A percentile compares a stretch with the other conserved stretches of the same genome.
phyloP scores from a whole-genome alignment of 2,113 vertebrate genomes.

The Sisor rabdophorus region DNA sequence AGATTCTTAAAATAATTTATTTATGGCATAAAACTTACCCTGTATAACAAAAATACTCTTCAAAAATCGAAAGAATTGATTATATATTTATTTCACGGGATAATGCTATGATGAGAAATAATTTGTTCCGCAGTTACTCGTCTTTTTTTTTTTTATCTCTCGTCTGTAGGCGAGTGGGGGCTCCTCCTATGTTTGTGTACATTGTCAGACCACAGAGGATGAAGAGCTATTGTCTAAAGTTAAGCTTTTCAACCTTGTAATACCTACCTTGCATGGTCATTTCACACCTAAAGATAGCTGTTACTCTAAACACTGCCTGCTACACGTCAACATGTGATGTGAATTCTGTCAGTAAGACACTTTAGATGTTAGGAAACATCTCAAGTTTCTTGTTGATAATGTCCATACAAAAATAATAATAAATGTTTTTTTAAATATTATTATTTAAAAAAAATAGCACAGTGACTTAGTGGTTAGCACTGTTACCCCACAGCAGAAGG shows the following conservation, averaged over 20 bases:
- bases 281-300: constrained; percentile 73
- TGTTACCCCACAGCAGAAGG: no score
- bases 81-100: neutral
- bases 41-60: no score
- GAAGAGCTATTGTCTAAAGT: constrained; percentile 18
- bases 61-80: neutral
- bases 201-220: constrained; percentile 10
- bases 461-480: no score
- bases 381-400: constrained; percentile 42
- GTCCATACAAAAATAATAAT: no score
- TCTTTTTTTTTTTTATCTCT: neutral
- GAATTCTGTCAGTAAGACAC: constrained; percentile 77
- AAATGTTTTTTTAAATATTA: no score
- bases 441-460: no score
- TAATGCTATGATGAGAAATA: neutral
- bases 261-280: constrained; percentile 78
- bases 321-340: constrained; percentile 75
- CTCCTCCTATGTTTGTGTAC: constrained; percentile 39
- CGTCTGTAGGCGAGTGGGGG: constrained; percentile 12
- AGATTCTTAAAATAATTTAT: no score
- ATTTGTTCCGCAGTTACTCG: constrained; percentile 4
- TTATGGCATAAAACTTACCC: no score
- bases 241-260: constrained; percentile 12
- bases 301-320: constrained; percentile 76
- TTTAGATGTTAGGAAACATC: constrained; percentile 65